Evolutionary conservation across 2,888 invertebrate genomes (phyloP).

Genomic region (Eumacrocentrus americanus): DNA sequence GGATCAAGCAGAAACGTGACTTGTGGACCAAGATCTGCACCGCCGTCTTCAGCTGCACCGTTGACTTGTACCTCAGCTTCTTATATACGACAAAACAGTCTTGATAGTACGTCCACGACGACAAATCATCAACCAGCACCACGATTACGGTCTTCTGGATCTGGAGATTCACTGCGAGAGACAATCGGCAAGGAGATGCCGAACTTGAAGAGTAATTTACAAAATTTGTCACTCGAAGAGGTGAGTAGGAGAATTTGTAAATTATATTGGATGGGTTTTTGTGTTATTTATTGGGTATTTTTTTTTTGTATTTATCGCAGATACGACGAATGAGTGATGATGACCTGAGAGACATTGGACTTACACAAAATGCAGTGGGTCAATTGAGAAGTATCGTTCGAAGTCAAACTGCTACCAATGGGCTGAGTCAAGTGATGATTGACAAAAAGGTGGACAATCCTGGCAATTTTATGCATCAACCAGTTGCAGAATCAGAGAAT

Average conservation of each 20-base stretch:
- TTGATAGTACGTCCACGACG: constrained; percentile 45
- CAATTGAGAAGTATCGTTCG: constrained; percentile 68
- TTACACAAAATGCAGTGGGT: constrained; percentile 63
- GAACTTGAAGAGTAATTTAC: constrained; percentile 58
- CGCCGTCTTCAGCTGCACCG: constrained; percentile 38
- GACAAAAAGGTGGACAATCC: constrained; percentile 51
- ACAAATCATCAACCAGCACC: constrained; percentile 52
- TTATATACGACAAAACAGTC: constrained; percentile 49
- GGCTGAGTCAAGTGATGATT: constrained; percentile 32
- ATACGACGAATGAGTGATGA: constrained; percentile 70
- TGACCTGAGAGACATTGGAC: constrained; percentile 67
- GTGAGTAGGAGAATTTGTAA: constrained; percentile 42
- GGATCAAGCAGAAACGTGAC: constrained; percentile 44
- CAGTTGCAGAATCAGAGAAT: constrained; percentile 46
- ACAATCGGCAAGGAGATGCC: constrained; percentile 58
- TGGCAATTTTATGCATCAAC: constrained; percentile 42
- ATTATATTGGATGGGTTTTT: not conserved
- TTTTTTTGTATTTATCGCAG: constrained; percentile 61
- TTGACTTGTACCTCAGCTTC: constrained; percentile 34
- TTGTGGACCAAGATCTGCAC: constrained; percentile 46
- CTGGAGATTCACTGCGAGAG: constrained; percentile 54
- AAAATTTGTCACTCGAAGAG: constrained; percentile 59
- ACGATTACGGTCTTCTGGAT: constrained; percentile 50
- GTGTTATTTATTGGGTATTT: not conserved
- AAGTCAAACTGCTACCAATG: constrained; percentile 49